phyloP scores from a whole-genome alignment of 2,113 vertebrate genomes.

The Pelobates fuscus region DNA sequence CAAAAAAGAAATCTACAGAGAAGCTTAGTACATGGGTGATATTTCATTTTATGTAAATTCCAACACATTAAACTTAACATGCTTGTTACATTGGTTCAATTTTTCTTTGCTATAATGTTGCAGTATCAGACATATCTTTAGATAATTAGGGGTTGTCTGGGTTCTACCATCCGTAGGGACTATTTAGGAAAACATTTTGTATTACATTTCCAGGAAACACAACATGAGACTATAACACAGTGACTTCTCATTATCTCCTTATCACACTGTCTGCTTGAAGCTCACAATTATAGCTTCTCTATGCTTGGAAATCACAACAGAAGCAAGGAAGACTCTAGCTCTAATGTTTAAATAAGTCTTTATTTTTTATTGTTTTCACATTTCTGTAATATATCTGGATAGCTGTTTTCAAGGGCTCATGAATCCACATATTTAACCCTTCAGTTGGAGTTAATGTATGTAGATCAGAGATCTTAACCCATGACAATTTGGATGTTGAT shows the following conservation, averaged over 20 bases:
- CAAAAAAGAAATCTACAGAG: too few species aligned
- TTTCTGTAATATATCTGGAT: too few species aligned
- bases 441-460: too few species aligned
- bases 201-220: slow-evolving; percentile 4
- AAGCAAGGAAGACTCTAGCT: neutral
- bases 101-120: neutral
- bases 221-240: slow-evolving; percentile 34
- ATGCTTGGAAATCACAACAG: slow-evolving; percentile 17
- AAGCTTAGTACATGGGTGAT: neutral
- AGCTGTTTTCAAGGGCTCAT: too few species aligned
- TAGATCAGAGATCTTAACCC: too few species aligned
- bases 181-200: slow-evolving; percentile 40
- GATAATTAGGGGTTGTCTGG: slow-evolving; percentile 41
- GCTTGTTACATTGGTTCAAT: neutral
- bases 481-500: too few species aligned
- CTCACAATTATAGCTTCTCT: slow-evolving; percentile 18
- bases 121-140: slow-evolving; percentile 29
- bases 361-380: too few species aligned
- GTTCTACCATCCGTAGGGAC: slow-evolving; percentile 27
- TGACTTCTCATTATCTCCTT: slow-evolving; percentile 39
- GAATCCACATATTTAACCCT: too few species aligned
- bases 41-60: neutral
- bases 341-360: too few species aligned
- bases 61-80: slow-evolving; percentile 9
- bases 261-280: slow-evolving; percentile 7